Base-by-base conservation (phyloP, 2,797 vertebrate species). In the Mionectes olivaceus region DNA sequence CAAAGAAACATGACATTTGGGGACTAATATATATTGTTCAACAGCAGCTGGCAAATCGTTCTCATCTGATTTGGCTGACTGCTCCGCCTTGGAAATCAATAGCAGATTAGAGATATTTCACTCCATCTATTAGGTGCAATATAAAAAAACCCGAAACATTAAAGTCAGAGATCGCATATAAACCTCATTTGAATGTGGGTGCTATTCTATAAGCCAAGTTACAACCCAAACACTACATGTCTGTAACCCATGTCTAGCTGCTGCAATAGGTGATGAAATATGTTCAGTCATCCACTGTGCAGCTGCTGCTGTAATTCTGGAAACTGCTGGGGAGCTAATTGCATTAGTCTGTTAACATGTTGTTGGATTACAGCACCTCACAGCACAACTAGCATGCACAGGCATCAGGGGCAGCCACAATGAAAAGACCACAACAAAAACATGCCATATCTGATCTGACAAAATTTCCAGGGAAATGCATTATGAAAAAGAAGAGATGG, bases 41-140 rank as follows among this genome's bases (percentile, higher is more conserved):
- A 75, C 94, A 94, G 41, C 92, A 95, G 74, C 82, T 95, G 94
- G 61, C 46, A 94, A 92, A 94, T 79, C 74, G 77, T 64, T 93
- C 68, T 97, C 68, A 84, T 91, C 86, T 93, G 61, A 92, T 89
- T 92, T 78, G 82, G 57, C 67, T 95, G 82, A 37, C 55, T 94
- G 91, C 68, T 93, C 76, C 1, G 0, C 11, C 4, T 79, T 70
- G 69, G 70, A 97, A 96, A 93, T 93, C 89, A 81, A 95, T 93
- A 92, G 70, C 55, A 92, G 75, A 80, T 73, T 92, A 75, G 60
- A 89, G 68, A 81, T 85, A 91, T 85, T 97, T 95, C 61, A 89
- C n/a, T 88, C 25, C 27, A 52, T 71, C 73, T 93, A 89, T 85
- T 87, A 95, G 68, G 4, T 57, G 33, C 33, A 84, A 93, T 89